phyloP scores from a whole-genome alignment of 2,888 invertebrate species.

The Nyleta sp. region DNA sequence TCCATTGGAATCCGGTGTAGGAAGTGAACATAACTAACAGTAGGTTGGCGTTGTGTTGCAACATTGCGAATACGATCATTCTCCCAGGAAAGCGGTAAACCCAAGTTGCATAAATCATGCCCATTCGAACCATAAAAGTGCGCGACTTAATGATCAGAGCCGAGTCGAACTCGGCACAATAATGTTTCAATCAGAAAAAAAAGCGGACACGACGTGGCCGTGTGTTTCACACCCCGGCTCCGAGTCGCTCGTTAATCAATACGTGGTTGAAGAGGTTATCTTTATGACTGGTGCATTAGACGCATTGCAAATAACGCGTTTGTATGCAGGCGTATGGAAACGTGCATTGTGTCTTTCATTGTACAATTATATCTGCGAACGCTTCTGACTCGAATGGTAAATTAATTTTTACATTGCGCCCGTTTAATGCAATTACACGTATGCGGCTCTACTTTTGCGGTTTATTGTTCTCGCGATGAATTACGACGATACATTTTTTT shows the following conservation, averaged over 20 bases:
- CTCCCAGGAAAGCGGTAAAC: constrained; percentile 50
- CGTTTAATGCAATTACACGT: constrained; percentile 2
- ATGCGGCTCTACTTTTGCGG: background rate
- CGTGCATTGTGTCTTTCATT: constrained; percentile 25
- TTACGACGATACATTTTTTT: background rate
- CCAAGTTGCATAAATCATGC: constrained; percentile 52
- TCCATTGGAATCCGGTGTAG: constrained; percentile 46
- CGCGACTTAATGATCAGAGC: constrained; percentile 37
- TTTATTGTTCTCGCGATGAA: constrained; percentile 10
- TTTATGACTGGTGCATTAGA: constrained; percentile 49
- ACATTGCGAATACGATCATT: constrained; percentile 50
- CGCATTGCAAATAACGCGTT: constrained; percentile 43
- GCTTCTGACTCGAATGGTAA: constrained; percentile 16
- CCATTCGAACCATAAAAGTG: constrained; percentile 36
- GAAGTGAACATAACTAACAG: constrained; percentile 44
- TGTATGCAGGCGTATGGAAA: constrained; percentile 31
- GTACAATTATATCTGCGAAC: constrained; percentile 17
- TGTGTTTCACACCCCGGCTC: constrained; percentile 36
- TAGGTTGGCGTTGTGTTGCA: constrained; percentile 37
- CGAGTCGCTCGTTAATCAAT: constrained; percentile 53
- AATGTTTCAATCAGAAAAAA: constrained; percentile 48
- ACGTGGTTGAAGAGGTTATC: constrained; percentile 56
- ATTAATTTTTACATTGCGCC: constrained; percentile 23
- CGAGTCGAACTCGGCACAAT: constrained; percentile 34
- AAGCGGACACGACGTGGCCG: constrained; percentile 22